Conservation (phyloP, 2,113 vertebrate genomes). For the Cavia porcellus region DNA sequence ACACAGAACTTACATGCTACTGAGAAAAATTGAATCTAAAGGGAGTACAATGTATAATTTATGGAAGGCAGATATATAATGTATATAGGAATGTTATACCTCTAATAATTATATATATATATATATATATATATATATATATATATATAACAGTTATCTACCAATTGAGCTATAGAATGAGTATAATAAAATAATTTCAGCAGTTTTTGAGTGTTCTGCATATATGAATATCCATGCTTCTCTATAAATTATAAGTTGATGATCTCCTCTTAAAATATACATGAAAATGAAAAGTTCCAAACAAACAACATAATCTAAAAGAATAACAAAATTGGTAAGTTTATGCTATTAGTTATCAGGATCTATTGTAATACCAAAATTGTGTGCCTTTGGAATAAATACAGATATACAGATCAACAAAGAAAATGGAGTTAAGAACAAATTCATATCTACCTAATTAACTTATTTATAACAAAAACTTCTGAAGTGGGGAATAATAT, state of each 20-base stretch:
- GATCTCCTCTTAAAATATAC: not conserved
- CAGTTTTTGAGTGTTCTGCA: not conserved
- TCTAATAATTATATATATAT: not conserved
- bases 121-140: not conserved
- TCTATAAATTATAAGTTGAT: not conserved
- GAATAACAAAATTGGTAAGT: not conserved
- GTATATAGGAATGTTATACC: not conserved
- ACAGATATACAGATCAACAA: not conserved
- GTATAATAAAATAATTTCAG: not conserved
- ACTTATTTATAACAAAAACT: not conserved
- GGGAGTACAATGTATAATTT: not conserved
- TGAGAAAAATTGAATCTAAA: not conserved
- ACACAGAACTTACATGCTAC: not conserved
- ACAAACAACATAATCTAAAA: not conserved
- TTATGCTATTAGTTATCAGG: not conserved
- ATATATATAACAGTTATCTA: not conserved
- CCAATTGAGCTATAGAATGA: not conserved
- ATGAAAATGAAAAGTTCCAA: slow-evolving; percentile 13
- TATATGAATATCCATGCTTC: accelerated
- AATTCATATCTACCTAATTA: not conserved
- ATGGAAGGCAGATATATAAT: not conserved
- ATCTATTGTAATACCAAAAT: slow-evolving; percentile 15
- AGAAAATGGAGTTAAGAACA: not conserved
- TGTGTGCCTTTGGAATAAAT: not conserved
- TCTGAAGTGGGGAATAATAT: not conserved